Evolutionary conservation across 2,888 invertebrate genomes (phyloP).

Genomic region (Rhamphomyia laevipes): DNA sequence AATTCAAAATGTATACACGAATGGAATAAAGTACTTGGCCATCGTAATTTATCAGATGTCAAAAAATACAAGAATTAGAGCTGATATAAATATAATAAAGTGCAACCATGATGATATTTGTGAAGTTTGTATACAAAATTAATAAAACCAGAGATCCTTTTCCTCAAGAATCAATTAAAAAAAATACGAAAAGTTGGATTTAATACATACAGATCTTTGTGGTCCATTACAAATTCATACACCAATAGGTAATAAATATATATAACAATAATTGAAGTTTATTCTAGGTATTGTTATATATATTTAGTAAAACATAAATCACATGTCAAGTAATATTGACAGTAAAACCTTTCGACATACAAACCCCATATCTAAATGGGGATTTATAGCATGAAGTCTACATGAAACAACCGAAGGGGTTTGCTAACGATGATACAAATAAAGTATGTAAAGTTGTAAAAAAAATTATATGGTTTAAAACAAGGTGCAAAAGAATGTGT

Average conservation of each 20-base stretch:
- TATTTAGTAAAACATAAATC: constrained; percentile 12
- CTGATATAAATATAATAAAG: too few relatives aligned
- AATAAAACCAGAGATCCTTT: constrained; percentile 17
- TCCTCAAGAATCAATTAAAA: constrained; percentile 16
- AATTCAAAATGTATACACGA: too few relatives aligned
- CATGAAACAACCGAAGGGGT: constrained; percentile 1
- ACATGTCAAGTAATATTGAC: not conserved
- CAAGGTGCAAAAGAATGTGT: constrained; percentile 2
- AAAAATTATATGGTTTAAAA: constrained; percentile 1
- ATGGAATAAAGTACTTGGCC: too few relatives aligned
- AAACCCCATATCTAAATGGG: constrained; percentile 2
- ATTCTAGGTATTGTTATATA: constrained; percentile 18
- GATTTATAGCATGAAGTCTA: not conserved
- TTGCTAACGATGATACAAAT: not conserved
- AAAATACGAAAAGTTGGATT: constrained; percentile 14
- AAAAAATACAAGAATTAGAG: too few relatives aligned
- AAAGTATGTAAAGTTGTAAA: not conserved
- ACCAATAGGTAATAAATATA: constrained; percentile 17
- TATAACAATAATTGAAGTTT: constrained; percentile 24
- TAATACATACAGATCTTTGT: constrained; percentile 23
- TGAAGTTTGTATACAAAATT: constrained; percentile 14
- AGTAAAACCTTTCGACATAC: not conserved
- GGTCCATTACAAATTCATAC: constrained; percentile 21
- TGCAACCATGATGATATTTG: constrained; percentile 9
- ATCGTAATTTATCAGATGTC: too few relatives aligned